Conservation (phyloP, 2,888 invertebrate species). For the Lumbricus terrestris region DNA sequence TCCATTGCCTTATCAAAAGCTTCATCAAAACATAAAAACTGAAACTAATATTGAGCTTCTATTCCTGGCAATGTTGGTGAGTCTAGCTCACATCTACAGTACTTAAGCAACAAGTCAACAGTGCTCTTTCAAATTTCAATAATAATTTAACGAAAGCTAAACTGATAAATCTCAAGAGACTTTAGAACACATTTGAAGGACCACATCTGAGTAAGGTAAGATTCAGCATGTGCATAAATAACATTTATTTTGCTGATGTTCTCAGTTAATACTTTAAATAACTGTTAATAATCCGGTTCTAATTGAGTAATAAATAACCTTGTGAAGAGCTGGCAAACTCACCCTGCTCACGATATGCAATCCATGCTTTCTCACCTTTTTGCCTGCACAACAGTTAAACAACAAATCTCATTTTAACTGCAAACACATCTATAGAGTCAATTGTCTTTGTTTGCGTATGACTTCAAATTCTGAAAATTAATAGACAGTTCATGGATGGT, state of each 20-base stretch:
- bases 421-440: neutral
- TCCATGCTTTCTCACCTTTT: constrained; percentile 7
- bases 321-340: neutral
- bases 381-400: neutral
- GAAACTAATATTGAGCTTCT: too few species aligned
- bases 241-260: neutral
- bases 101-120: neutral
- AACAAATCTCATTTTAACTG: neutral
- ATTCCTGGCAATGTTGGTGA: neutral
- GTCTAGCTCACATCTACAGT: neutral
- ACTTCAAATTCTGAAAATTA: neutral
- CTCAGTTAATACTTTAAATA: neutral
- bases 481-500: neutral
- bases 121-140: neutral
- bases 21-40: too few species aligned
- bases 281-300: neutral
- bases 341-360: neutral
- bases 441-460: neutral
- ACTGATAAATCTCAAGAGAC: neutral
- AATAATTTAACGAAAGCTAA: neutral
- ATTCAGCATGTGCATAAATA: neutral
- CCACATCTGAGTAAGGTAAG: neutral
- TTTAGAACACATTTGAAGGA: neutral
- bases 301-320: neutral
- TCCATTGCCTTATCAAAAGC: neutral